A percentile compares a stretch with the other conserved stretches of the same genome.
phyloP scores from a whole-genome alignment of 2,888 invertebrate genomes.

The Spialia ferax region DNA sequence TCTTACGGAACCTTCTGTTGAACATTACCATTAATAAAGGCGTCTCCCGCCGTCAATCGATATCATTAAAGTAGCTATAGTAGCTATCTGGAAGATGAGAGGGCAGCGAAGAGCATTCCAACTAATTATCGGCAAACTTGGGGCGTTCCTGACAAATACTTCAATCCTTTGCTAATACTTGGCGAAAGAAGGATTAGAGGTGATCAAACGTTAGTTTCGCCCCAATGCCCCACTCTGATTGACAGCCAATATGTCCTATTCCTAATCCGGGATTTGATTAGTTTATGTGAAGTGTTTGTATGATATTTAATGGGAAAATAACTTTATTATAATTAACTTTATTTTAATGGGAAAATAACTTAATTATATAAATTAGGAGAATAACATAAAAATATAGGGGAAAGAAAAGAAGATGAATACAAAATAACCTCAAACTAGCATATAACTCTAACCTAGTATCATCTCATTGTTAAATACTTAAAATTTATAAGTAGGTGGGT shows the following conservation, averaged over 20 bases:
- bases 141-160: slow-evolving; percentile 29
- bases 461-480: no score
- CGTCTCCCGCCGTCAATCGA: slow-evolving; percentile 22
- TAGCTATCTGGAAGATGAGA: slow-evolving; percentile 47
- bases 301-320: no score
- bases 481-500: no score
- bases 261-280: slow-evolving; percentile 1
- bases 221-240: slow-evolving; percentile 16
- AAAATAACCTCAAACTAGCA: no score
- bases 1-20: slow-evolving; percentile 3
- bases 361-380: no score
- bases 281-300: not conserved
- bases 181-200: slow-evolving; percentile 29
- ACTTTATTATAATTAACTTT: no score
- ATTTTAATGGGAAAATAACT: no score
- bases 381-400: no score
- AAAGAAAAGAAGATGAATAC: no score
- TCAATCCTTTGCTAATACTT: slow-evolving; percentile 38
- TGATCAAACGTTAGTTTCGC: slow-evolving; percentile 35
- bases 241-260: slow-evolving; percentile 21
- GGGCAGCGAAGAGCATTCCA: slow-evolving; percentile 46
- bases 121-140: slow-evolving; percentile 47
- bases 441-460: no score
- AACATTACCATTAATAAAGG: slow-evolving; percentile 18
- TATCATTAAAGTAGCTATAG: slow-evolving; percentile 45